Evolutionary conservation across 2,797 vertebrate species (phyloP).

Genomic region (Chanos chanos): DNA sequence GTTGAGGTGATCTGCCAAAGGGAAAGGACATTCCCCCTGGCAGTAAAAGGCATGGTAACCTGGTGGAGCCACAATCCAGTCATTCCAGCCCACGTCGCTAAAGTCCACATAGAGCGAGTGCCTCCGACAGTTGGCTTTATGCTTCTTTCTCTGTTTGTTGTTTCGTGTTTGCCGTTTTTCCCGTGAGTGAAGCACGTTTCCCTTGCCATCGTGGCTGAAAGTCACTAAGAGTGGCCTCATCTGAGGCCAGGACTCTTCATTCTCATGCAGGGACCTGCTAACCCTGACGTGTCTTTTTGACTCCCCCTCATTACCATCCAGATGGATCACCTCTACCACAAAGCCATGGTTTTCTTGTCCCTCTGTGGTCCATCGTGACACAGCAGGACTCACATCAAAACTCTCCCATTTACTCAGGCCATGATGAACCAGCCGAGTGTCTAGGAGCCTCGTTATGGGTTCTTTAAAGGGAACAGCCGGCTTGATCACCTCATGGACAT

Average conservation of each 20-base stretch:
- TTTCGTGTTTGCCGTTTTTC: slow-evolving; percentile 86
- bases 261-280: slow-evolving; percentile 92
- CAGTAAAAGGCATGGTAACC: slow-evolving; percentile 98
- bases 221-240: slow-evolving; percentile 92
- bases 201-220: slow-evolving; percentile 92
- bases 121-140: slow-evolving; percentile 92
- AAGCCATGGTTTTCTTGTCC: slow-evolving; percentile 89
- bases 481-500: slow-evolving; percentile 96
- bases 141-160: slow-evolving; percentile 85
- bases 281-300: slow-evolving; percentile 85
- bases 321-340: slow-evolving; percentile 91
- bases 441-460: slow-evolving; percentile 89
- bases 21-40: slow-evolving; percentile 97
- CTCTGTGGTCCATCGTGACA: slow-evolving; percentile 87
- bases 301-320: slow-evolving; percentile 68
- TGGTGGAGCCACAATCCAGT: slow-evolving; percentile 98
- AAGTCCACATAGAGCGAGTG: slow-evolving; percentile 97
- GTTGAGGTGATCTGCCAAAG: slow-evolving; percentile 95
- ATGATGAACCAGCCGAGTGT: slow-evolving; percentile 93
- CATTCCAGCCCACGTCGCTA: slow-evolving; percentile 98
- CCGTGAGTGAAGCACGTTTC: slow-evolving; percentile 86
- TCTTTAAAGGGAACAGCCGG: slow-evolving; percentile 70
- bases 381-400: slow-evolving; percentile 95
- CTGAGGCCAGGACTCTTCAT: slow-evolving; percentile 90
- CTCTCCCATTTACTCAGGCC: slow-evolving; percentile 94